Percentiles rank a stretch among this genome's conserved stretches.
Conservation (phyloP, 1,140 invertebrate genomes). For the Drosophila triauraria region DNA sequence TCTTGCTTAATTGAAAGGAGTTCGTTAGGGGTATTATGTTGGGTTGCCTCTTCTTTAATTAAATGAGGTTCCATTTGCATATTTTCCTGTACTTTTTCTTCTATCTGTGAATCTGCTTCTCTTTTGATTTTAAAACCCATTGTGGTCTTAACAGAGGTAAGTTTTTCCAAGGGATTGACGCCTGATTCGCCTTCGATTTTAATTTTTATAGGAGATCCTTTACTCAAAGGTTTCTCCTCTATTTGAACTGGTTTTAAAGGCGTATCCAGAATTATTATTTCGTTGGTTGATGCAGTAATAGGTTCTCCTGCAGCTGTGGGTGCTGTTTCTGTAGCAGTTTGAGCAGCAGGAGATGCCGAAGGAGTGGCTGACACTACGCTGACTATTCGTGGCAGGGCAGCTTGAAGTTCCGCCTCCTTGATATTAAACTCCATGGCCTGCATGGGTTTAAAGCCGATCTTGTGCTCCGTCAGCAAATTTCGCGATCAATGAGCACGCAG, state of each 20-base stretch:
- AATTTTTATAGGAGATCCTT: slow-evolving; percentile 4
- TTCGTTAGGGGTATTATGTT: not conserved
- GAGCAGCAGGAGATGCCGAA: not conserved
- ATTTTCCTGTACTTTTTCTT: not conserved
- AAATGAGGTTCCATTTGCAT: not conserved
- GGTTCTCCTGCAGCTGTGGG: not conserved
- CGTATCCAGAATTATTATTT: slow-evolving; percentile 35
- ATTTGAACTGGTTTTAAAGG: slow-evolving; percentile 18
- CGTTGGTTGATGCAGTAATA: not conserved
- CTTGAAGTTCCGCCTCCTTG: slow-evolving; percentile 56
- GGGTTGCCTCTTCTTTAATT: not conserved
- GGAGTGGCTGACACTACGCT: slow-evolving; percentile 15
- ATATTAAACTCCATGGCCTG: slow-evolving; percentile 76
- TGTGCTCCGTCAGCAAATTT: slow-evolving; percentile 78
- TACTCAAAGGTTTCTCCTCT: not conserved
- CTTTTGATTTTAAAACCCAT: slow-evolving; percentile 27
- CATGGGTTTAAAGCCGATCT: slow-evolving; percentile 71
- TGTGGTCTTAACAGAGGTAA: not conserved
- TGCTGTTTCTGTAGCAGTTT: not conserved
- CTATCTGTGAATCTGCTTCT: not conserved
- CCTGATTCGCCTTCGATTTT: slow-evolving; percentile 1
- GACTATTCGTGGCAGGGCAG: slow-evolving; percentile 68
- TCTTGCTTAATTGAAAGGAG: slow-evolving; percentile 12
- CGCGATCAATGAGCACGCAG: slow-evolving; percentile 81
- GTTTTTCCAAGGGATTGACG: not conserved